Evolutionary conservation across 2,888 invertebrate genomes (phyloP).

Genomic region (Eupeodes luniger): DNA sequence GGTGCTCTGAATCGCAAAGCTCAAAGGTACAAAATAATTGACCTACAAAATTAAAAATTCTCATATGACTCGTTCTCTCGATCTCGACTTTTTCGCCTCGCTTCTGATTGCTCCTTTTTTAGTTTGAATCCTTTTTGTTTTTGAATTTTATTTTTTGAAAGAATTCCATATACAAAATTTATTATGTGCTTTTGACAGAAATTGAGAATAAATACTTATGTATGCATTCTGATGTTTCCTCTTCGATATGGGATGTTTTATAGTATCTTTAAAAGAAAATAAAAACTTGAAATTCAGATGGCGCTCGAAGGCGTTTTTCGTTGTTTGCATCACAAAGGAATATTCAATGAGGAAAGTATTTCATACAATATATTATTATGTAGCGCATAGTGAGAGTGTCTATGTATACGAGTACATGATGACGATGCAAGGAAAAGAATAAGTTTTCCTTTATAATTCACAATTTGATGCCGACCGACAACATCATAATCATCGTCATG

Average conservation of each 20-base stretch:
- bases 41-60: constrained; percentile 19
- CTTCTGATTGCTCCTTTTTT: neutral
- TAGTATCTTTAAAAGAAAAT: neutral
- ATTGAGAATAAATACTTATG: neutral
- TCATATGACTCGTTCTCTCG: neutral
- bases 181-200: constrained; percentile 7
- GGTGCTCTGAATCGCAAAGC: neutral
- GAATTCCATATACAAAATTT: neutral
- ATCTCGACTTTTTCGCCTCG: neutral
- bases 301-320: constrained; percentile 35
- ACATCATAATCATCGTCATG: neutral
- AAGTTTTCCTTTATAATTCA: constrained; percentile 19
- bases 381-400: neutral
- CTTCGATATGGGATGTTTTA: constrained; percentile 3
- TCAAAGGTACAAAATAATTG: constrained; percentile 20
- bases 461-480: constrained; percentile 16
- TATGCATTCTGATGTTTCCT: constrained; percentile 1
- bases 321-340: constrained; percentile 57
- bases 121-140: neutral
- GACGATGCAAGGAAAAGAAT: neutral
- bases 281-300: constrained; percentile 21
- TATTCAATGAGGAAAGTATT: constrained; percentile 46
- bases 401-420: too few species aligned
- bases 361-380: neutral
- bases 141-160: neutral